These are phyloP conservation scores for Brachionus plicatilis DNA, from an alignment of 1,140 invertebrate species.

Conservation along the genomic window DNA sequence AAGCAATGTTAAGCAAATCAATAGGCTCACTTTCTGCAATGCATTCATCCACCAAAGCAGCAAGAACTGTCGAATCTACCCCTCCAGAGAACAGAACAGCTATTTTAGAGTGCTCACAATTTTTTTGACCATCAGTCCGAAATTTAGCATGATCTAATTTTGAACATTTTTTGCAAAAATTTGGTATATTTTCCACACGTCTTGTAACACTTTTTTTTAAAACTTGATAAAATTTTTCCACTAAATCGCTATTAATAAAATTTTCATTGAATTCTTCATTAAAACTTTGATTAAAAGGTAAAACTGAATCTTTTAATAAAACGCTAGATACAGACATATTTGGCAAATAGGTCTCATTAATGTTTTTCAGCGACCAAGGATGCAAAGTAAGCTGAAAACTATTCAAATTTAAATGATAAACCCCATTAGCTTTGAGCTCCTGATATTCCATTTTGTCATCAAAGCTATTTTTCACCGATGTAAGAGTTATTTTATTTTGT, in stretches of 20 bases:
- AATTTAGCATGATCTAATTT: background rate
- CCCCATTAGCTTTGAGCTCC: background rate
- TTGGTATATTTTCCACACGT: constrained; percentile 42
- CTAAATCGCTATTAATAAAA: background rate
- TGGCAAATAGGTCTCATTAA: background rate
- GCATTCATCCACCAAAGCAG: constrained; percentile 70
- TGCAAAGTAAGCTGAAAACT: background rate
- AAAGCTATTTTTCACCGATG: background rate
- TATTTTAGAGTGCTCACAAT: constrained; percentile 66
- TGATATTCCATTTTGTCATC: background rate
- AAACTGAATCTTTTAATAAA: background rate
- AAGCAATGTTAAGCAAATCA: constrained; percentile 95
- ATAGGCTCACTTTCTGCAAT: constrained; percentile 67
- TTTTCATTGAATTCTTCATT: background rate
- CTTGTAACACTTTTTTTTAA: constrained; percentile 35
- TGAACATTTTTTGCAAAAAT: constrained; percentile 30
- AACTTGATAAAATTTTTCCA: constrained; percentile 23
- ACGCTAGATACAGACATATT: background rate
- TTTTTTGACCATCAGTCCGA: background rate
- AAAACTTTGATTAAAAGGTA: background rate
- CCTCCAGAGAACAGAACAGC: constrained; percentile 90
- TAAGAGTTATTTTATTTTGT: background rate
- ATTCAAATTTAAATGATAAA: background rate
- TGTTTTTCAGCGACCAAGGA: background rate
- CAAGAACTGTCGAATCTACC: constrained; percentile 82